Percentiles rank a stretch among this genome's conserved stretches.
These are phyloP conservation scores for Periophthalmus modestus DNA, from an alignment of 2,113 vertebrate genomes.

Conservation along the genomic window DNA sequence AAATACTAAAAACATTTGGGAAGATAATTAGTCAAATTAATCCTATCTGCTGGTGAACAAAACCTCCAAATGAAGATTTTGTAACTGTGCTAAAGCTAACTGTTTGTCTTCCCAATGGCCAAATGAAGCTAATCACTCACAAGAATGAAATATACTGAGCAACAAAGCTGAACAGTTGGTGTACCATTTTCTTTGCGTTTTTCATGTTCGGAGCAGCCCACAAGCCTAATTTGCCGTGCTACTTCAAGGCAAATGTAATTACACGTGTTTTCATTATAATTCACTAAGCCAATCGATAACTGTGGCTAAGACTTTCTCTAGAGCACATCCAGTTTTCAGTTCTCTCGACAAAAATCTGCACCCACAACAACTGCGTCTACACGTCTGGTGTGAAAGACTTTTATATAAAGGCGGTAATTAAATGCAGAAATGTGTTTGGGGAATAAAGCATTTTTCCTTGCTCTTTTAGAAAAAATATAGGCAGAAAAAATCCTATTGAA, in stretches of 20 bases:
- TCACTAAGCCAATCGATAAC: slow-evolving; percentile 61
- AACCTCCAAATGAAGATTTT: slow-evolving; percentile 44
- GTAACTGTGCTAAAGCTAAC: slow-evolving; percentile 55
- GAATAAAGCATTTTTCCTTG: background rate
- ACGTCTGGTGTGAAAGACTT: slow-evolving; percentile 6
- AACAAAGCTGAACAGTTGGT: slow-evolving; percentile 66
- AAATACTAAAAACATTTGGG: slow-evolving; percentile 33
- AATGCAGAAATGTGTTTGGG: background rate
- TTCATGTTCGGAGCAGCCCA: slow-evolving; percentile 45
- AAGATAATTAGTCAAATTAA: slow-evolving; percentile 64
- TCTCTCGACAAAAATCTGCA: slow-evolving; percentile 32
- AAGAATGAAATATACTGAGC: slow-evolving; percentile 69
- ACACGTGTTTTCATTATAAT: slow-evolving; percentile 67
- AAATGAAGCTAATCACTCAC: slow-evolving; percentile 73
- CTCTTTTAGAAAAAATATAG: slow-evolving; percentile 7
- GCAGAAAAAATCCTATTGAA: background rate
- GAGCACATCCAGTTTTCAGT: slow-evolving; percentile 36
- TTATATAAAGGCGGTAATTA: slow-evolving; percentile 15
- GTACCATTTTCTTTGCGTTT: slow-evolving; percentile 3
- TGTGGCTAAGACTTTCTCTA: slow-evolving; percentile 46
- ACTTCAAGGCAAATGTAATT: slow-evolving; percentile 72
- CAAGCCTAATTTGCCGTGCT: slow-evolving; percentile 65
- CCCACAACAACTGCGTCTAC: slow-evolving; percentile 15
- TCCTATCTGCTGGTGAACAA: slow-evolving; percentile 35
- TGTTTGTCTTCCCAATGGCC: slow-evolving; percentile 53